Conservation (phyloP, 2,113 vertebrate genomes). For the Mesembrinibis cayennensis region DNA sequence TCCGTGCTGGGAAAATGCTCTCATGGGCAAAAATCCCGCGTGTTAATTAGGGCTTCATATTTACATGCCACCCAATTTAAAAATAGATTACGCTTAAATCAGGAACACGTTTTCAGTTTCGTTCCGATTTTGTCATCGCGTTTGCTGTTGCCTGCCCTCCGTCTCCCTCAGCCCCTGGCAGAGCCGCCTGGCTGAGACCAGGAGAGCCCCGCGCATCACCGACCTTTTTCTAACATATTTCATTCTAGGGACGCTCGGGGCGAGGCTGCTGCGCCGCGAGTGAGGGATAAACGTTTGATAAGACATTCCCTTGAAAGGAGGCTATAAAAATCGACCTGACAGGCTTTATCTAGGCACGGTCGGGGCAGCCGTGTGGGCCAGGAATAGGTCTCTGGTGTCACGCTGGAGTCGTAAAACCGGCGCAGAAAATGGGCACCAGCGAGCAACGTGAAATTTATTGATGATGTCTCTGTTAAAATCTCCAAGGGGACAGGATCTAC, state of each 20-base stretch:
- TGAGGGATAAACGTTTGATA: background rate
- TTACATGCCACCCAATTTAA: background rate
- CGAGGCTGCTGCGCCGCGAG: background rate
- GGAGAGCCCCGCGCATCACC: fast-evolving
- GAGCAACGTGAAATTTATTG: background rate
- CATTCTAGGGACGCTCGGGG: background rate
- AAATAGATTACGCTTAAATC: slow-evolving; percentile 7
- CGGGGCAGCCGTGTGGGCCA: background rate
- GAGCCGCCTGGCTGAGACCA: background rate
- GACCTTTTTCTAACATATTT: fast-evolving
- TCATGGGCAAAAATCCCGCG: background rate
- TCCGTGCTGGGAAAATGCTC: background rate
- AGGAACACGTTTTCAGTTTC: background rate
- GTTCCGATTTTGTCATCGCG: background rate
- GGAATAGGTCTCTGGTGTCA: background rate
- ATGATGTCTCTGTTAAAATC: background rate
- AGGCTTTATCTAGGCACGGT: background rate
- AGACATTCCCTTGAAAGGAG: background rate
- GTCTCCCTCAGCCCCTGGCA: background rate
- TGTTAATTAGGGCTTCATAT: background rate
- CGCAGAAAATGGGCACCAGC: background rate
- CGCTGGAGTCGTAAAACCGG: fast-evolving
- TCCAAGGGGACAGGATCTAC: background rate
- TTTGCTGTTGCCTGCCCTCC: background rate
- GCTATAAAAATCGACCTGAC: background rate